Evolutionary conservation across 2,888 invertebrate genomes (phyloP).

Genomic region (Sabatieria punctata): DNA sequence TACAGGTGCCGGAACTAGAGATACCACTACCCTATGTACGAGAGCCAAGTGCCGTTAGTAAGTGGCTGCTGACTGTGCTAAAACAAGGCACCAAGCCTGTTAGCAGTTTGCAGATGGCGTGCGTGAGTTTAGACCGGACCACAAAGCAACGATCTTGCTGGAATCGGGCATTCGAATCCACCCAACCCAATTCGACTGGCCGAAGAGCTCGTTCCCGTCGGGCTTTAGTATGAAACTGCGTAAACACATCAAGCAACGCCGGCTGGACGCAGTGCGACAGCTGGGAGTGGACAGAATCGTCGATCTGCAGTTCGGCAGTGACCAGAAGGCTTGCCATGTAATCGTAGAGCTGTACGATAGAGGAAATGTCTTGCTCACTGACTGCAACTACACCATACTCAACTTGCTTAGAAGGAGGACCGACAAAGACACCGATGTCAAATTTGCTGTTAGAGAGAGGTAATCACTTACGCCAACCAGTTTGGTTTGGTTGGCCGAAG

Average conservation of each 20-base stretch:
- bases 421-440: slow-evolving; percentile 63
- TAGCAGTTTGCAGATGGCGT: too few relatives aligned
- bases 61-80: too few relatives aligned
- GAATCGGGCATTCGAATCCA: slow-evolving; percentile 90
- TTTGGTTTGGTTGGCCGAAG: slow-evolving; percentile 22
- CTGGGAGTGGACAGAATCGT: slow-evolving; percentile 82
- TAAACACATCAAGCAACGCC: slow-evolving; percentile 87
- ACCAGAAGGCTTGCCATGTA: slow-evolving; percentile 81
- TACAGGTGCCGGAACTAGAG: too few relatives aligned
- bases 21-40: too few relatives aligned
- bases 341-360: slow-evolving; percentile 80
- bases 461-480: too few relatives aligned
- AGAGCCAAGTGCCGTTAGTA: too few relatives aligned
- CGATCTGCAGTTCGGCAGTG: slow-evolving; percentile 77
- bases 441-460: slow-evolving; percentile 76
- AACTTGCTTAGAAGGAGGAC: slow-evolving; percentile 28
- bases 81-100: too few relatives aligned
- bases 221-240: slow-evolving; percentile 96
- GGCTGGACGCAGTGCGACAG: slow-evolving; percentile 64
- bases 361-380: slow-evolving; percentile 81
- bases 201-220: slow-evolving; percentile 60
- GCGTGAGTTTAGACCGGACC: slow-evolving; percentile 63
- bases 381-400: slow-evolving; percentile 68
- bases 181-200: slow-evolving; percentile 91
- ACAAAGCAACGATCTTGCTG: slow-evolving; percentile 66